Percentiles rank a stretch among this genome's conserved stretches.
phyloP scores from a whole-genome alignment of 1,140 invertebrate species.

The Diorhabda carinulata region DNA sequence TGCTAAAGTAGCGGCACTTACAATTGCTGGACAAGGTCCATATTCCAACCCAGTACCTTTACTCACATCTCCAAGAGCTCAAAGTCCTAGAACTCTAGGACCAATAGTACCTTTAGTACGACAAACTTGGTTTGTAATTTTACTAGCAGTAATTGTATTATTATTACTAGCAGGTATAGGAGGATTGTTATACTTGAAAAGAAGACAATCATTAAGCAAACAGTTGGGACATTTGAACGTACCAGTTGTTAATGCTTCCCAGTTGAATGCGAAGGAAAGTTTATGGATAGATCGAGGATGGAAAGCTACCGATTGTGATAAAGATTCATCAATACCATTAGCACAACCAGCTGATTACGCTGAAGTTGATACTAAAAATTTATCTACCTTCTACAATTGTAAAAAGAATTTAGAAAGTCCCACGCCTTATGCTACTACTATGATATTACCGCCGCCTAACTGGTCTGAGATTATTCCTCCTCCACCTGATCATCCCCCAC shows the following conservation, averaged over 20 bases:
- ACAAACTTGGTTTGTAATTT: conserved; percentile 74
- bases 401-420: conserved; percentile 66
- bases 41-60: conserved; percentile 58
- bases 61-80: conserved; percentile 39
- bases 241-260: conserved; percentile 62
- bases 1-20: conserved; percentile 70
- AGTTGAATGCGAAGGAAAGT: conserved; percentile 66
- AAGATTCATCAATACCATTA: conserved; percentile 52
- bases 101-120: conserved; percentile 52
- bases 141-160: conserved; percentile 66
- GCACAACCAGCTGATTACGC: conserved; percentile 63
- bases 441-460: conserved; percentile 60
- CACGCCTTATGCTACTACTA: conserved; percentile 81
- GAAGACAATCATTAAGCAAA: conserved; percentile 59
- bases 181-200: conserved; percentile 59
- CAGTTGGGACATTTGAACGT: conserved; percentile 62
- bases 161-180: conserved; percentile 63
- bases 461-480: conserved; percentile 76
- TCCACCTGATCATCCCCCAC: conserved; percentile 75
- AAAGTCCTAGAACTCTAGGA: conserved; percentile 45
- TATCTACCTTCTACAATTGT: conserved; percentile 70
- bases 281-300: conserved; percentile 74
- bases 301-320: conserved; percentile 63
- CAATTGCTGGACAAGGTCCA: conserved; percentile 64
- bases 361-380: conserved; percentile 67